A percentile compares a stretch with the other conserved stretches of the same genome.
Evolutionary conservation across 2,888 invertebrate species (phyloP).

Genomic region (Machimus atricapillus): DNA sequence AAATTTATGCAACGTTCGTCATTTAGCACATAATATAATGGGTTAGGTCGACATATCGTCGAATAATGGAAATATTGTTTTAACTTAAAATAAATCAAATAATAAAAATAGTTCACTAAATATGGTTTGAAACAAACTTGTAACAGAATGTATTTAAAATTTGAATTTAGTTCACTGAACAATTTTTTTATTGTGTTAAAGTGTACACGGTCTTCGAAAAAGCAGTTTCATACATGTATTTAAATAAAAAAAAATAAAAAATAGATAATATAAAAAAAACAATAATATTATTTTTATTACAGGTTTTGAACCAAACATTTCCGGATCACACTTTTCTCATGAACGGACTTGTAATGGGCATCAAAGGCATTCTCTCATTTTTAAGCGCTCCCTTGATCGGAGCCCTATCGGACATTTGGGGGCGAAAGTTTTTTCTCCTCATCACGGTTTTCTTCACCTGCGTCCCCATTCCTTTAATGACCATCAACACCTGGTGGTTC

Average conservation of each 20-base stretch:
- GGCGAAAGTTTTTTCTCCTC: slow-evolving; percentile 95
- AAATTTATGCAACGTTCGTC: too few relatives aligned
- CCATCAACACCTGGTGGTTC: slow-evolving; percentile 99
- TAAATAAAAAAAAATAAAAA: background rate
- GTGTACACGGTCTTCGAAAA: too few relatives aligned
- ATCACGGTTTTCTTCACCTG: slow-evolving; percentile 99
- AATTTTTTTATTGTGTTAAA: too few relatives aligned
- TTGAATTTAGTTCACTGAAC: too few relatives aligned
- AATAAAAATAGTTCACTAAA: too few relatives aligned
- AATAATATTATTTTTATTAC: background rate
- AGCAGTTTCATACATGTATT: background rate
- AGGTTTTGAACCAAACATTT: slow-evolving; percentile 94
- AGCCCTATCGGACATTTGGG: slow-evolving; percentile 97
- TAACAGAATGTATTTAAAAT: too few relatives aligned
- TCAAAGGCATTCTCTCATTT: slow-evolving; percentile 97
- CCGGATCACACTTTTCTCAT: slow-evolving; percentile 98
- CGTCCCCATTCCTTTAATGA: slow-evolving; percentile 98
- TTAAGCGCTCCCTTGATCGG: slow-evolving; percentile 97
- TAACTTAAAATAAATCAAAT: too few relatives aligned
- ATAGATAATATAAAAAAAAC: background rate
- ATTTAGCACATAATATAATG: too few relatives aligned
- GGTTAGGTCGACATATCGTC: too few relatives aligned
- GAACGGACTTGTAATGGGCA: slow-evolving; percentile 99
- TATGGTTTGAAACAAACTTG: too few relatives aligned
- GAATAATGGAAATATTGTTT: too few relatives aligned